Evolutionary conservation across 2,888 invertebrate genomes (phyloP).

Genomic region (Caenorhabditis macrosperma): DNA sequence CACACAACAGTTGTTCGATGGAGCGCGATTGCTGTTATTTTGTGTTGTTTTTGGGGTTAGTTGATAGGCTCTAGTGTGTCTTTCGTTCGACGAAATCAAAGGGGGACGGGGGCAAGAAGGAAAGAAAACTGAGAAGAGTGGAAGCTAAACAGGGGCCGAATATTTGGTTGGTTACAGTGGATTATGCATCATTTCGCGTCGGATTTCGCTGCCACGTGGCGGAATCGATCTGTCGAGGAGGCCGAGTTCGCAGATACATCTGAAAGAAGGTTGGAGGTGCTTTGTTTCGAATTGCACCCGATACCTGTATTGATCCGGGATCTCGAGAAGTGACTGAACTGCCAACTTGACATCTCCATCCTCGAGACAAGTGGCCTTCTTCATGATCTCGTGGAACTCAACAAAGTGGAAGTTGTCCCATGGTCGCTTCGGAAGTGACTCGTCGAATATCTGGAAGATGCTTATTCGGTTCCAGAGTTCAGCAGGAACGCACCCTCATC

Average conservation of each 20-base stretch:
- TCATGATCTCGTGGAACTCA: slow-evolving; percentile 81
- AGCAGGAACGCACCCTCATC: slow-evolving; percentile 80
- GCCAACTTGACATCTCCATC: slow-evolving; percentile 77
- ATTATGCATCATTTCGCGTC: slow-evolving; percentile 62
- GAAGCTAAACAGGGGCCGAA: not conserved
- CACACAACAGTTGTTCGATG: not conserved
- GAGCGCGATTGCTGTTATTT: not conserved
- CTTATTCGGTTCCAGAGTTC: not conserved
- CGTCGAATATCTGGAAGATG: slow-evolving; percentile 81
- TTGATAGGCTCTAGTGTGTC: not conserved
- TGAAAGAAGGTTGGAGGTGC: slow-evolving; percentile 4
- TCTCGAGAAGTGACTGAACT: slow-evolving; percentile 83
- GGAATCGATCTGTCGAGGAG: slow-evolving; percentile 65
- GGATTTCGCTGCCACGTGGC: slow-evolving; percentile 65
- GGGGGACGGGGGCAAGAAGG: slow-evolving; percentile 18
- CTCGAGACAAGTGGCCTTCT: slow-evolving; percentile 46
- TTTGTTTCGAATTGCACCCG: not conserved
- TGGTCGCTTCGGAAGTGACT: slow-evolving; percentile 81
- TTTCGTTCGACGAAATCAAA: slow-evolving; percentile 44
- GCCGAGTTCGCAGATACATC: slow-evolving; percentile 71
- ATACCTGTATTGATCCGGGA: slow-evolving; percentile 82
- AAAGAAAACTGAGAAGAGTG: slow-evolving; percentile 4
- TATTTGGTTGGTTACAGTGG: slow-evolving; percentile 27
- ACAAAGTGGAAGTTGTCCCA: slow-evolving; percentile 84
- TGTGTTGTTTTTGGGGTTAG: not conserved